phyloP scores from a whole-genome alignment of 2,888 invertebrate species.

The Trichopoda pennipes region DNA sequence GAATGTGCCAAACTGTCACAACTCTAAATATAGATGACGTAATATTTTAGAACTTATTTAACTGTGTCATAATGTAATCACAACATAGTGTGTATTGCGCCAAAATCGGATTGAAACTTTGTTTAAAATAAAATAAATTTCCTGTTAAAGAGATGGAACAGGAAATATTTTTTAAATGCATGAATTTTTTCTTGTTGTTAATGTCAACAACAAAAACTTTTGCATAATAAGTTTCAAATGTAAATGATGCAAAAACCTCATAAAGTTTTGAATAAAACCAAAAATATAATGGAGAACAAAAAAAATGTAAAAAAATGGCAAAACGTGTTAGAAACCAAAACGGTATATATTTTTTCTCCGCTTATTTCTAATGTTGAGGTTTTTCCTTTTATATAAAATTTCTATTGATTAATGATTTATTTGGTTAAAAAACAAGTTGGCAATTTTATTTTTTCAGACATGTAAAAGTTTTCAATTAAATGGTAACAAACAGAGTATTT shows the following conservation, averaged over 20 bases:
- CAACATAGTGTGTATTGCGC: neutral
- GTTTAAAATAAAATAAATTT: slow-evolving; percentile 41
- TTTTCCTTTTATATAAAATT: slow-evolving; percentile 40
- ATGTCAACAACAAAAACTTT: slow-evolving; percentile 46
- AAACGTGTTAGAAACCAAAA: slow-evolving; percentile 45
- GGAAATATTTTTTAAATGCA: slow-evolving; percentile 53
- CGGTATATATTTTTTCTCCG: neutral
- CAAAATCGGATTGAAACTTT: slow-evolving; percentile 25
- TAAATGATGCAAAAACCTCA: slow-evolving; percentile 52
- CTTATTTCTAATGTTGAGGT: slow-evolving; percentile 30
- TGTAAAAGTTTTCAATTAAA: slow-evolving; percentile 25
- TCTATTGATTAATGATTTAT: slow-evolving; percentile 42
- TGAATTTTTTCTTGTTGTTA: neutral
- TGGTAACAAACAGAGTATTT: slow-evolving; percentile 35
- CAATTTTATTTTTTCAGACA: slow-evolving; percentile 7
- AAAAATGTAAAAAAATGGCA: slow-evolving; percentile 23
- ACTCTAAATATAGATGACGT: no score
- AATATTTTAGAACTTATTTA: no score
- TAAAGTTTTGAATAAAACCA: slow-evolving; percentile 46
- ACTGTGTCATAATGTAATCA: no score
- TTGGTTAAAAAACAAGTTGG: neutral
- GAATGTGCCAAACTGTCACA: no score
- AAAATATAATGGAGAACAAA: slow-evolving; percentile 14
- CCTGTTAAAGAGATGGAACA: slow-evolving; percentile 34
- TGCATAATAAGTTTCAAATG: slow-evolving; percentile 31